phyloP scores from a whole-genome alignment of 2,113 vertebrate genomes.

The Lynx canadensis region DNA sequence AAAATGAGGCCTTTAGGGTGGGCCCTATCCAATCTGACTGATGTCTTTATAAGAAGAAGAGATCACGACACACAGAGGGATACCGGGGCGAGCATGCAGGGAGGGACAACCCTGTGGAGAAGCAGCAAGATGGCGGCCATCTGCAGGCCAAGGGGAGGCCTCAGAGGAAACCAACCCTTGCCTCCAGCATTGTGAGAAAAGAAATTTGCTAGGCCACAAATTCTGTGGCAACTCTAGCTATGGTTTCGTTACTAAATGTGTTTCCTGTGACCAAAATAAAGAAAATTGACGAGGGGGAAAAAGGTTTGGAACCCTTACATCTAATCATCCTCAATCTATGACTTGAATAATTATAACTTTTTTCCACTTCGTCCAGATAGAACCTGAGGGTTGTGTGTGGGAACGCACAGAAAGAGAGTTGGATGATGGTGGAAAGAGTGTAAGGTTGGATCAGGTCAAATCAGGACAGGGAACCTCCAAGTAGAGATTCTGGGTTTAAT shows the following conservation, averaged over 20 bases:
- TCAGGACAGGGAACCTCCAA: neutral
- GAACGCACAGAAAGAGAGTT: neutral
- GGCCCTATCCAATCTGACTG: neutral
- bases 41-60: neutral
- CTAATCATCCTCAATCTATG: neutral
- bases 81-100: accelerated
- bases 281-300: neutral
- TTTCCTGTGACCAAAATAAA: neutral
- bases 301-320: neutral
- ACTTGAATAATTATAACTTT: neutral
- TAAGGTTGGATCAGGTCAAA: neutral
- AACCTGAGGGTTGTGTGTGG: neutral
- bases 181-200: neutral
- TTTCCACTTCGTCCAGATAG: neutral
- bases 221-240: neutral
- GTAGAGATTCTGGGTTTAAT: neutral
- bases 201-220: no score
- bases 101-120: neutral
- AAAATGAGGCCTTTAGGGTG: neutral
- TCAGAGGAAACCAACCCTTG: neutral
- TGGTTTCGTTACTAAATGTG: neutral
- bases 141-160: neutral
- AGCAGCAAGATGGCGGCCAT: neutral
- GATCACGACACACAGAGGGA: neutral
- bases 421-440: neutral